phyloP scores from a whole-genome alignment of 1,140 invertebrate species.

The Batillaria attramentaria region DNA sequence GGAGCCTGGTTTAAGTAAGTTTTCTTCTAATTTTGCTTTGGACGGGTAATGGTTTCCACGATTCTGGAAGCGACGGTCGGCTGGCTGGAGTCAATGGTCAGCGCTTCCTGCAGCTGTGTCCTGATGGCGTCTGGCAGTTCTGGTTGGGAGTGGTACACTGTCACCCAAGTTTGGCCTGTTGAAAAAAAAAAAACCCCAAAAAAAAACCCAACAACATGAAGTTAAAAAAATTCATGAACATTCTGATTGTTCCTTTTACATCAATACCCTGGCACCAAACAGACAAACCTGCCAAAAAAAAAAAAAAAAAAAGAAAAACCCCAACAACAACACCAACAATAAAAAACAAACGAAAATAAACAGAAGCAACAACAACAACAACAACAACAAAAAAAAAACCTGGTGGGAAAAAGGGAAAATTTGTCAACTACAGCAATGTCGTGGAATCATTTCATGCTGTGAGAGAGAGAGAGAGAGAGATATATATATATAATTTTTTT shows the following conservation, averaged over 20 bases:
- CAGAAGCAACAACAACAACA: too few species aligned
- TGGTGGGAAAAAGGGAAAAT: too few species aligned
- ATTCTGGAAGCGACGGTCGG: conserved; percentile 4
- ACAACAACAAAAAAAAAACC: too few species aligned
- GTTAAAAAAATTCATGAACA: neutral
- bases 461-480: too few species aligned
- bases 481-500: too few species aligned
- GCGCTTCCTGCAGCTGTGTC: conserved; percentile 11
- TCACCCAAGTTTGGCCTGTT: conserved; percentile 46
- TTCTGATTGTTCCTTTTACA: neutral
- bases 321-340: neutral
- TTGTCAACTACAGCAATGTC: too few species aligned
- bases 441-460: too few species aligned
- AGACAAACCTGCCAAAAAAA: neutral
- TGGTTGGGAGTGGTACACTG: conserved; percentile 37
- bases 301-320: neutral
- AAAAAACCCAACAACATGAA: neutral
- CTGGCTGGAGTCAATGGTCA: neutral
- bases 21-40: neutral
- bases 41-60: neutral
- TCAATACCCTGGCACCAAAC: too few species aligned
- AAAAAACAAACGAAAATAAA: neutral
- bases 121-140: conserved; percentile 2
- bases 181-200: neutral
- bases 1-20: neutral